Conservation (phyloP, 2,888 invertebrate genomes). For the Sturmia bella region DNA sequence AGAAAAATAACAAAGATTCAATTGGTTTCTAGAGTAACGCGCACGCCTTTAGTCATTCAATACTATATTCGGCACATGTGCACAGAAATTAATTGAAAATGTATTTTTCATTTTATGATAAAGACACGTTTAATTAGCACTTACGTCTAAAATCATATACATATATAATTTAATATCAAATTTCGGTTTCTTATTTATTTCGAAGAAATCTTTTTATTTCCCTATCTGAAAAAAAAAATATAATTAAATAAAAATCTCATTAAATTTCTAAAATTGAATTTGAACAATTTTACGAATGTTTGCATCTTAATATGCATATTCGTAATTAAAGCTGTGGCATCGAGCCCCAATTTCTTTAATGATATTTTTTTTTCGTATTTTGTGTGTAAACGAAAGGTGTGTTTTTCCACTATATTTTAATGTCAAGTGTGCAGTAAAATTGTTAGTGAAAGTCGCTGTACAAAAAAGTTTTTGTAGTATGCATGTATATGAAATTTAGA, state of each 20-base stretch:
- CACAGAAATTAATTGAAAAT: too few relatives aligned
- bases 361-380: not conserved
- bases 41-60: too few relatives aligned
- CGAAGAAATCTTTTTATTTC: too few relatives aligned
- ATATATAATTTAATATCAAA: too few relatives aligned
- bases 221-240: too few relatives aligned
- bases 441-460: constrained; percentile 35
- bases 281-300: not conserved
- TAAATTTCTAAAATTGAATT: not conserved
- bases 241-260: not conserved
- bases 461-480: constrained; percentile 5
- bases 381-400: constrained; percentile 10
- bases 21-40: too few relatives aligned
- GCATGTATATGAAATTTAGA: not conserved
- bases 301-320: not conserved
- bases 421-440: constrained; percentile 23
- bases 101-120: too few relatives aligned
- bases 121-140: too few relatives aligned
- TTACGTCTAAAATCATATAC: too few relatives aligned
- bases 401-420: constrained; percentile 1
- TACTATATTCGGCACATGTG: too few relatives aligned
- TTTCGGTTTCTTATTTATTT: too few relatives aligned
- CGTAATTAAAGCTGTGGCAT: not conserved
- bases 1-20: too few relatives aligned
- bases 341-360: constrained; percentile 4